phyloP scores from a whole-genome alignment of 2,888 invertebrate genomes.

The Liopterus haemorrhoidalis region DNA sequence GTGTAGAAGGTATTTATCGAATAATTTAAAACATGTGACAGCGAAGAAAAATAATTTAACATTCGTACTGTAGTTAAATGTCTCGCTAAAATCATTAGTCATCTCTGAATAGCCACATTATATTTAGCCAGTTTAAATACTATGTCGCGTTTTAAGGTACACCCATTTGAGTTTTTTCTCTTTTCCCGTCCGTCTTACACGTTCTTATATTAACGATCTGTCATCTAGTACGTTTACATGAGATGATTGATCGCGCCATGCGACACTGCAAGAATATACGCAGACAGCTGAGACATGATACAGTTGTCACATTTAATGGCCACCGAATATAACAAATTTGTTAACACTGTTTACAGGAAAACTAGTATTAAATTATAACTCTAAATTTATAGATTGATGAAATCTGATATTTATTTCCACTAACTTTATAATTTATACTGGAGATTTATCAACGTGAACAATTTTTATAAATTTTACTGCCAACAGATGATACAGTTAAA shows the following conservation, averaged over 20 bases:
- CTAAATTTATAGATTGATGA: no score
- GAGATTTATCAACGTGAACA: no score
- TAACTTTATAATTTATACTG: no score
- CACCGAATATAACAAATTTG: conserved; percentile 14
- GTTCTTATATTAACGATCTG: conserved; percentile 21
- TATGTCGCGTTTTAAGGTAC: conserved; percentile 2
- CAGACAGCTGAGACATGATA: conserved; percentile 19
- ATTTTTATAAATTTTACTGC: no score
- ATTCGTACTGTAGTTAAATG: conserved; percentile 22
- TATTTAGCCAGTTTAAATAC: conserved; percentile 17
- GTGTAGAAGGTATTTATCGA: conserved; percentile 18
- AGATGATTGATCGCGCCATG: conserved; percentile 25
- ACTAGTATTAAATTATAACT: no score
- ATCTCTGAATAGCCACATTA: conserved; percentile 15
- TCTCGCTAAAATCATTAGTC: conserved; percentile 23
- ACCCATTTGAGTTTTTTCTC: conserved; percentile 14
- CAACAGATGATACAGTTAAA: no score
- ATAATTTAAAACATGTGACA: conserved; percentile 20
- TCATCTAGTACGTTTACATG: conserved; percentile 22
- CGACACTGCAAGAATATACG: conserved; percentile 15
- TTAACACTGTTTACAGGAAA: conserved; percentile 18
- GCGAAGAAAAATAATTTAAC: conserved; percentile 19
- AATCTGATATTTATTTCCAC: no score
- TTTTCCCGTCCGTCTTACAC: conserved; percentile 7
- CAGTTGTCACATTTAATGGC: conserved; percentile 9